Conservation (phyloP, 2,113 vertebrate genomes). For the Sterna hirundo region DNA sequence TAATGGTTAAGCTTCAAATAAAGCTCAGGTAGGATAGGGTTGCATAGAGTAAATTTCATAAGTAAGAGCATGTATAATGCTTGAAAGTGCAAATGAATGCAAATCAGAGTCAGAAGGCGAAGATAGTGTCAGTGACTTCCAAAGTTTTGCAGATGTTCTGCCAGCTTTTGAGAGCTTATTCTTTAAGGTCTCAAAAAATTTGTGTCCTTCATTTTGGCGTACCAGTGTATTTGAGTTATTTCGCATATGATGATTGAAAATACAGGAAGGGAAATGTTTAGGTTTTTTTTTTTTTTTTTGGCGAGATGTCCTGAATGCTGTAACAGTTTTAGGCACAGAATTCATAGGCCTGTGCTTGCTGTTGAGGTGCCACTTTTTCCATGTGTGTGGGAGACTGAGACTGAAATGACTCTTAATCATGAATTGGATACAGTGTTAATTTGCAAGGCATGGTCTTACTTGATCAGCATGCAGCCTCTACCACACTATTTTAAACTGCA, state of each 20-base stretch:
- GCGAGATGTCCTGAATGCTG: background rate
- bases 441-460: background rate
- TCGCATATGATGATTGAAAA: background rate
- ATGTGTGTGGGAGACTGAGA: background rate
- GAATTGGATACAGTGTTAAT: background rate
- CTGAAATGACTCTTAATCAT: background rate
- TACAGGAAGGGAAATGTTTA: background rate
- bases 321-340: background rate
- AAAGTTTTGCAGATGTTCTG: background rate
- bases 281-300: accelerated
- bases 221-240: background rate
- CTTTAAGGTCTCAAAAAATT: background rate
- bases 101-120: background rate
- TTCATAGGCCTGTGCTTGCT: background rate
- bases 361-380: background rate
- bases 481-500: background rate
- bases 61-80: background rate
- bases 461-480: background rate
- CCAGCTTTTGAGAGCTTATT: background rate
- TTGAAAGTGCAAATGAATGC: background rate
- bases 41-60: background rate
- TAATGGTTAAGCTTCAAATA: background rate
- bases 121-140: background rate
- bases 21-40: background rate
- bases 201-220: background rate